A percentile compares a stretch with the other conserved stretches of the same genome.
phyloP scores from a whole-genome alignment of 1,140 invertebrate genomes.

The Pseudomyrmex cubaensis region DNA sequence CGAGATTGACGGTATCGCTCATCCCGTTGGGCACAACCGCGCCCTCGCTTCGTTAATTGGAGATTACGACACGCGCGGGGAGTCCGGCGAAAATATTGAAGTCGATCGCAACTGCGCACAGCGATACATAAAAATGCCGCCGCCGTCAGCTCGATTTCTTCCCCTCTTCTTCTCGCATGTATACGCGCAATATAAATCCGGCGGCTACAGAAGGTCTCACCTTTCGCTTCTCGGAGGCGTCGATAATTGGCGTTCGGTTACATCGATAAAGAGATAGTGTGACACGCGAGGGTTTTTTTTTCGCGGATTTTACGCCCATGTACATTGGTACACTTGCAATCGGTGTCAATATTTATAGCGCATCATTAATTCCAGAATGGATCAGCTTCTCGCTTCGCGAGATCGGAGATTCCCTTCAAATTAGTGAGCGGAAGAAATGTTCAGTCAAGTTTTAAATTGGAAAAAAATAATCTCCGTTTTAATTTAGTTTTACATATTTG shows the following conservation, averaged over 20 bases:
- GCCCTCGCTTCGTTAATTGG: slow-evolving; percentile 21
- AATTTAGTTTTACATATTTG: too few relatives aligned
- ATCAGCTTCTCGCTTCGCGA: slow-evolving; percentile 55
- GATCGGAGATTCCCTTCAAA: slow-evolving; percentile 21
- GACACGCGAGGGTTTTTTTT: slow-evolving; percentile 62
- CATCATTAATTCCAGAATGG: slow-evolving; percentile 74
- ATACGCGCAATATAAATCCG: slow-evolving; percentile 65
- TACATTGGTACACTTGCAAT: slow-evolving; percentile 74
- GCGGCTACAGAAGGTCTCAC: slow-evolving; percentile 70
- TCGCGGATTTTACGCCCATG: slow-evolving; percentile 70
- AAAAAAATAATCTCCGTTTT: neutral
- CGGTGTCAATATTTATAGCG: slow-evolving; percentile 83
- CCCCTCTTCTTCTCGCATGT: slow-evolving; percentile 15
- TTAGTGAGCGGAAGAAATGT: slow-evolving; percentile 5
- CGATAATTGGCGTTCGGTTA: slow-evolving; percentile 83
- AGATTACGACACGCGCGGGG: neutral
- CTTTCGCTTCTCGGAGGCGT: slow-evolving; percentile 77
- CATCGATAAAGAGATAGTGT: slow-evolving; percentile 80
- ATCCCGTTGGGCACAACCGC: neutral
- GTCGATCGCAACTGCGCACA: neutral
- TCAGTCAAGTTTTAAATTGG: neutral
- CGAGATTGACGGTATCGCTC: neutral
- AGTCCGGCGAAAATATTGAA: slow-evolving; percentile 42
- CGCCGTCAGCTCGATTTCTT: slow-evolving; percentile 21
- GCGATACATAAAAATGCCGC: slow-evolving; percentile 62